Evolutionary conservation across 1,140 invertebrate species (phyloP).

Genomic region (Rhizoglyphus robini): DNA sequence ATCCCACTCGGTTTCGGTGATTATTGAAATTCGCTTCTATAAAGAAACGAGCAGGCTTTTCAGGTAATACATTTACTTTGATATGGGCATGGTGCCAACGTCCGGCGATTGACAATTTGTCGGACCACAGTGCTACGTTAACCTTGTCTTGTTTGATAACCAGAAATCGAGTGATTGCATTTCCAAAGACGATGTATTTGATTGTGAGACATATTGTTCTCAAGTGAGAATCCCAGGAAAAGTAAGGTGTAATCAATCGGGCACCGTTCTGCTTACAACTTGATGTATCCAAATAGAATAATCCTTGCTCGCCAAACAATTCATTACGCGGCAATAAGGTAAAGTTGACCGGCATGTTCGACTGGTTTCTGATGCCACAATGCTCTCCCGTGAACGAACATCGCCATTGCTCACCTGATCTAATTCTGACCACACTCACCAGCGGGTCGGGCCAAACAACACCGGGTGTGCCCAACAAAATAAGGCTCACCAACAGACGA

Average conservation of each 20-base stretch:
- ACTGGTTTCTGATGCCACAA: conserved; percentile 3
- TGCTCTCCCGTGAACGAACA: not conserved
- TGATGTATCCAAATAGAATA: not conserved
- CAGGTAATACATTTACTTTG: not conserved
- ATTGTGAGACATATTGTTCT: not conserved
- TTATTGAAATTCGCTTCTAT: not conserved
- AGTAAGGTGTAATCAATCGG: conserved; percentile 6
- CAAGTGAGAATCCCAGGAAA: not conserved
- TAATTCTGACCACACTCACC: too few relatives aligned
- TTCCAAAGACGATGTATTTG: not conserved
- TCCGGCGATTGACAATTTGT: not conserved
- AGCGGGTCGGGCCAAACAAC: too few relatives aligned
- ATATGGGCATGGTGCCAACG: not conserved
- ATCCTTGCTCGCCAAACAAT: not conserved
- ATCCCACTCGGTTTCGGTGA: not conserved
- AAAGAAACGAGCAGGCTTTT: not conserved
- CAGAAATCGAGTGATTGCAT: not conserved
- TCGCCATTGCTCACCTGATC: not conserved
- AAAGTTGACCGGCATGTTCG: not conserved
- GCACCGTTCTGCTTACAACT: not conserved
- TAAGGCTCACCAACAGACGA: not conserved
- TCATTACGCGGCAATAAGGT: not conserved
- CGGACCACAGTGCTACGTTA: not conserved
- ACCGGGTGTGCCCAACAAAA: too few relatives aligned
- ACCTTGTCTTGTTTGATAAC: not conserved